These are phyloP conservation scores for Deroplatys truncata DNA, from an alignment of 2,888 invertebrate species.

Conservation along the genomic window DNA sequence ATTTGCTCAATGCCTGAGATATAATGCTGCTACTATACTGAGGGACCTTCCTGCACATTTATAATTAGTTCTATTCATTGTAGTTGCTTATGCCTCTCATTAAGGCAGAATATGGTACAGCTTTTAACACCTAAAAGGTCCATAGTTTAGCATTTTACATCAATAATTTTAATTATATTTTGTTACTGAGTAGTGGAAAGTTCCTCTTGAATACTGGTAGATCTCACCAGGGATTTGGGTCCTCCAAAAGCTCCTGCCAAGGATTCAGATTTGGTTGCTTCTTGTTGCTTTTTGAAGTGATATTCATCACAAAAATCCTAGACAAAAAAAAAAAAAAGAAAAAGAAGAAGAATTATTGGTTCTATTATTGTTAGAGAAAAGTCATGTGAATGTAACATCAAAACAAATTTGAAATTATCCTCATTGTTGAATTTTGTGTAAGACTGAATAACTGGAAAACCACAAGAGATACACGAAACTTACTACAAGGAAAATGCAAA, in stretches of 20 bases:
- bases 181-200: conserved; percentile 53
- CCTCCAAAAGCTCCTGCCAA: conserved; percentile 54
- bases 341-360: too few species aligned
- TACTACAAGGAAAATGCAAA: too few species aligned
- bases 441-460: too few species aligned
- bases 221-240: conserved; percentile 56
- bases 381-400: too few species aligned
- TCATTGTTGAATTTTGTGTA: too few species aligned
- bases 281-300: conserved; percentile 62
- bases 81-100: neutral
- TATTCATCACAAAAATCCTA: conserved; percentile 78
- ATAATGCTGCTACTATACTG: neutral
- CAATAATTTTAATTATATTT: too few species aligned
- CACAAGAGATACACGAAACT: too few species aligned
- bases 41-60: too few species aligned
- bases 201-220: conserved; percentile 83
- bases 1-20: neutral
- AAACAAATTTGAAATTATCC: too few species aligned
- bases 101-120: neutral
- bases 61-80: neutral
- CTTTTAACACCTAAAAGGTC: neutral
- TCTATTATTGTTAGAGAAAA: too few species aligned
- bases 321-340: conserved; percentile 29
- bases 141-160: neutral
- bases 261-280: conserved; percentile 56